Evolutionary conservation across 1,140 invertebrate genomes (phyloP).

Genomic region (Rhizoglyphus robini): DNA sequence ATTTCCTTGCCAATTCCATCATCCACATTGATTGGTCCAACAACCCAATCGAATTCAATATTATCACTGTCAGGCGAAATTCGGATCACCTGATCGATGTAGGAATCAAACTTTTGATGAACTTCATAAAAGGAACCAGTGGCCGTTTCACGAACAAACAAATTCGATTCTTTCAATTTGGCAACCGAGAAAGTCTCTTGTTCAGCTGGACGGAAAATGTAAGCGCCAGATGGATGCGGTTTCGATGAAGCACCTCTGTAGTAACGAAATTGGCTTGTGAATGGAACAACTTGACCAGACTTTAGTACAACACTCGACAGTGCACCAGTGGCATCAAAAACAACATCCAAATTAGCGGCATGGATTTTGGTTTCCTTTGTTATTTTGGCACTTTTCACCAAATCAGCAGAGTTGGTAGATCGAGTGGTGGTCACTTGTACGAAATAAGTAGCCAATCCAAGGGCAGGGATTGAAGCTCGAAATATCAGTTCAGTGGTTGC

Average conservation of each 20-base stretch:
- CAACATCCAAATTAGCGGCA: constrained; percentile 10
- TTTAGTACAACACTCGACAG: constrained; percentile 26
- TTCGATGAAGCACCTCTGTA: constrained; percentile 11
- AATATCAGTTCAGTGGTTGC: constrained; percentile 36
- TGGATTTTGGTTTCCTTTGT: constrained; percentile 9
- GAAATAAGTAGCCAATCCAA: constrained; percentile 36
- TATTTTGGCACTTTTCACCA: neutral
- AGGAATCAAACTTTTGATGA: constrained; percentile 55
- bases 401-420: neutral
- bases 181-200: constrained; percentile 23
- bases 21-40: constrained; percentile 75
- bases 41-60: constrained; percentile 78
- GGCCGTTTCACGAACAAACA: constrained; percentile 54
- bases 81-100: constrained; percentile 64
- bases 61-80: constrained; percentile 48
- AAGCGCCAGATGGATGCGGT: constrained; percentile 34
- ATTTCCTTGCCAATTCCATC: constrained; percentile 37
- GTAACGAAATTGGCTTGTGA: constrained; percentile 14
- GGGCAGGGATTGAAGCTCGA: constrained; percentile 31
- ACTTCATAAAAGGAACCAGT: constrained; percentile 77
- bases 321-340: constrained; percentile 21
- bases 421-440: constrained; percentile 24
- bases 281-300: constrained; percentile 7
- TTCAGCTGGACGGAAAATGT: constrained; percentile 35
- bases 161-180: constrained; percentile 48